These are phyloP conservation scores for Altica lythri DNA, from an alignment of 2,888 invertebrate genomes.

Conservation along the genomic window DNA sequence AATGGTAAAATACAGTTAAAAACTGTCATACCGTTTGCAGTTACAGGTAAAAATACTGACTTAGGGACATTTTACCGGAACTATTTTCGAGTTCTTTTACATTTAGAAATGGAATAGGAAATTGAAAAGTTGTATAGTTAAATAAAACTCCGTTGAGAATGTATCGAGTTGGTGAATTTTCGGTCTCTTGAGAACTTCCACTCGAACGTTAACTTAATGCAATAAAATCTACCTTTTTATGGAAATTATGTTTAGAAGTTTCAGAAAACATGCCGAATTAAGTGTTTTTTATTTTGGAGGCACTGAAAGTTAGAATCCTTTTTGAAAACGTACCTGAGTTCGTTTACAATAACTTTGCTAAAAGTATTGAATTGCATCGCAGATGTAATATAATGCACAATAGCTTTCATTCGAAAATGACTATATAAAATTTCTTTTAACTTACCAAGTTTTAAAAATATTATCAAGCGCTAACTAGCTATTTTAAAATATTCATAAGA, in stretches of 20 bases:
- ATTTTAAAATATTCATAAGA: no score
- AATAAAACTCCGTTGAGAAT: conserved; percentile 46
- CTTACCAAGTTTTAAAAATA: no score
- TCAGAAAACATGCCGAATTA: conserved; percentile 34
- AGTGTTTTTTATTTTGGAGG: conserved; percentile 16
- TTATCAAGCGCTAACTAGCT: no score
- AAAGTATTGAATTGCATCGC: no score
- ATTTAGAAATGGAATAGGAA: conserved; percentile 46
- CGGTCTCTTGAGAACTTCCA: conserved; percentile 41
- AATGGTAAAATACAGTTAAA: no score
- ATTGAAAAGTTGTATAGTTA: conserved; percentile 55
- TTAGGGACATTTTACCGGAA: conserved; percentile 11
- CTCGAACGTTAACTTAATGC: conserved; percentile 45
- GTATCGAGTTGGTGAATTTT: conserved; percentile 43
- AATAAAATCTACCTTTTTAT: conserved; percentile 50
- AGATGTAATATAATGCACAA: no score
- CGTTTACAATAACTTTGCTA: no score
- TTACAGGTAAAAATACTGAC: conserved; percentile 9
- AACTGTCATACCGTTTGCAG: no score
- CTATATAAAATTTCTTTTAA: no score
- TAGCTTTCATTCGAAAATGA: no score
- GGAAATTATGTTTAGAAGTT: conserved; percentile 49
- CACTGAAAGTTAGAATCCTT: conserved; percentile 10
- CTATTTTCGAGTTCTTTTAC: conserved; percentile 26
- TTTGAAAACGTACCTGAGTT: conserved; percentile 3